Evolutionary conservation across 2,797 vertebrate genomes (phyloP), one percentile per base, ranked within the genome.

Genomic region (Oreochromis grahami): DNA sequence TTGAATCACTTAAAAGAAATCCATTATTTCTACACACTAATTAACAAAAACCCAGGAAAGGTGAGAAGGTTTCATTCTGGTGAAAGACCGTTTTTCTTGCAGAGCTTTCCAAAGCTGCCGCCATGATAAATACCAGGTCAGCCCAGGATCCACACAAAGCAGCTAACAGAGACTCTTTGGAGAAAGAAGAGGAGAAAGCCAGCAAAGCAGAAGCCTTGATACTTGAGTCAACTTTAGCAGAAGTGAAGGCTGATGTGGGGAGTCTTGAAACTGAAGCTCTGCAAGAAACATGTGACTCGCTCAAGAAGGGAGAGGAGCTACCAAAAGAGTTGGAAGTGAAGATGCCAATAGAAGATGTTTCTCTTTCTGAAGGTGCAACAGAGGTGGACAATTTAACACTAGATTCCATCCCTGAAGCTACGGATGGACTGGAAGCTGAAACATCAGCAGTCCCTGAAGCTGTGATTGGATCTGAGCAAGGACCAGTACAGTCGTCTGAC

Each of bases 371-470:
- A 45, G 38, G 2, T 43, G 14, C 65, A 17, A 10, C 14, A 45
- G 38, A 26, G 38, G 38, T 43, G 21, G 65, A 45, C 8, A 17
- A 0, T 29, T 68, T 68, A 68, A 68, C 2, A 0, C 38, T 15
- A 68, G 63, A 68, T 15, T 7, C 65, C 5, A 17, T 72, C 65
- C 24, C 65, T 2, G 65, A 48, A 45, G 24, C 65, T 14, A 15
- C 0, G 0, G 41, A 11, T 29, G 43, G 4, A 70, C 21, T 45
- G 41, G 65, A 45, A 29, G 65, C 65, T 45, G 21, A 45, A 45
- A 72, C 65, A 29, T 26, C 65, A 10, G 21, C 24, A 26, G 6
- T 45, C 14, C 65, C 43, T 7, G 21, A 72, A 11, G 65, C 41
- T 26, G 38, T 15, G 63, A 43, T 3, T 68, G 38, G 0, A 1